Evolutionary conservation across 2,113 vertebrate species (phyloP), one percentile per base, ranked within the genome.

Genomic region (Trochalopteron elliotii): DNA sequence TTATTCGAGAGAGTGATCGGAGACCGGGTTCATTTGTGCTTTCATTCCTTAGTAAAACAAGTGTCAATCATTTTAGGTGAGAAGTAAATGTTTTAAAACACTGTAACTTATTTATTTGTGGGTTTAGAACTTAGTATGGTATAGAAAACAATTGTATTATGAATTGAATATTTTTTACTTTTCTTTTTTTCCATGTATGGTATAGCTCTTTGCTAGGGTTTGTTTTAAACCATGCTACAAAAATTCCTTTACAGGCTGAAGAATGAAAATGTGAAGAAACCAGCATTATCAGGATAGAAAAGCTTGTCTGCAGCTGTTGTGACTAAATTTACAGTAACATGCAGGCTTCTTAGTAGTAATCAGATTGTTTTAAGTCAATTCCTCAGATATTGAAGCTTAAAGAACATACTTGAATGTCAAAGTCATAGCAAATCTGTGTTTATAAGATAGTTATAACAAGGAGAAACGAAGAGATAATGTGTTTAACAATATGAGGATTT

Each of bases 1-100:
- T 99, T 97, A 99, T 99, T 98, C 98, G 99, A 98, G 99, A 99
- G 98, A 99, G 99, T 93, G 99, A 99, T 98, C 98, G 99, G 90
- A 98, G 99, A 96, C 99, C 99, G 10, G 99, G 99, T 90, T 99
- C 99, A 95, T 99, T 99, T 95, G 99, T 99, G 80, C 99, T 99
- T 97, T 99, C 99, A 90, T 99, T 99, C 97, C 99, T 99, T 98
- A 99, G 99, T 95, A 98, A 99, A 98, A 99, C 98, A 93, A 99
- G 97, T 70, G 98, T 99, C 97, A 99, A 99, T 97, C 99, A 99
- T 97, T 99, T 99, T 98, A 99, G 99, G 99, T 99, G 97, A 95
- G 97, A 95, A 60, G 80, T 78, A 89, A 64, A 74, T 94, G 11
- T 64, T 82, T 90, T 57, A 64, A 92, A 89, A 50, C 24, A 57